Base-by-base conservation (phyloP, 37 sponge, comb jelly and placozoan genomes). In the Dysidea cf. avara region DNA sequence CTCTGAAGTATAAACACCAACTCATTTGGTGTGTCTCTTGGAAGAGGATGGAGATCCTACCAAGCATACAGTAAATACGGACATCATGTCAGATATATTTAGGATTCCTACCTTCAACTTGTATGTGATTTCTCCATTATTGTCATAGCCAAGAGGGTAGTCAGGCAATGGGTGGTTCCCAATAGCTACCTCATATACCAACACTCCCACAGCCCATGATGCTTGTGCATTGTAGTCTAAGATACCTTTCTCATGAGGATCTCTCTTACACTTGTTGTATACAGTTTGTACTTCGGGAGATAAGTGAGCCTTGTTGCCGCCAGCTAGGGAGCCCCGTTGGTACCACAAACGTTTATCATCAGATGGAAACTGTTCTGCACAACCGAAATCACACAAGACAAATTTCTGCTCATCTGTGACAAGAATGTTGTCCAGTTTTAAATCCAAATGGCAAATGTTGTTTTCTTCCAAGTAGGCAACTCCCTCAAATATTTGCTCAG, bases 321-420 rank as follows among this genome's bases (percentile, higher is more conserved):
- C 92, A 2, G 76, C 64, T 20, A 61, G 67, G 53, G 60, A 51
- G 33, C 91, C 92, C 33, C 77, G 70, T 30, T 43, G 33, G 47
- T 75, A 79, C 31, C 24, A 37, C 56, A 78, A 54, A 32, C 50
- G 37, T 31, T 86, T 70, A 28, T 69, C 37, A 20, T 36, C 62
- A 28, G 81, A 74, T 20, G 75, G 39, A 50, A 91, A 86, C 57
- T 91, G 92, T 25, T 68, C 79, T 14, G 92, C 83, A 79, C 87
- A 83, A 18, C 87, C 87, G 79, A 91, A 91, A 59, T 91, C 92
- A 75, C 92, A 86, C 46, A 91, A 24, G 2, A 80, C 72, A 38
- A 82, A 21, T 35, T 77, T 43, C 0, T 82, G 74, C 24, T 76
- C 60, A 6, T 66, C 67, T 25, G 70, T 33, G 14, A 91, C 34